phyloP scores from a whole-genome alignment of 2,797 vertebrate genomes.

The Pterois miles region DNA sequence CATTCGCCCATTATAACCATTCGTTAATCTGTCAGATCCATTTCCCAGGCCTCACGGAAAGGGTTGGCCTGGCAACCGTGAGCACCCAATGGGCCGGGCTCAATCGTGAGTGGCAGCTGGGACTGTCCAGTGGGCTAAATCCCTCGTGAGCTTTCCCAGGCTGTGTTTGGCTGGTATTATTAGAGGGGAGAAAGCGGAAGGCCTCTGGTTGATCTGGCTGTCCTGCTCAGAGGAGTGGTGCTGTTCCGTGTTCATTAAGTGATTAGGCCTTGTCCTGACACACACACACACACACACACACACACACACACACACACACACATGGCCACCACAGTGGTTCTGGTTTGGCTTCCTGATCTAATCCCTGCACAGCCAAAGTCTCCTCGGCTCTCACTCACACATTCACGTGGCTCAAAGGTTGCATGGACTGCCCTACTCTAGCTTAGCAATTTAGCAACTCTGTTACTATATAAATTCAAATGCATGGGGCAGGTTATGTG shows the following conservation, averaged over 20 bases:
- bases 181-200: conserved; percentile 72
- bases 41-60: conserved; percentile 60
- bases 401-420: conserved; percentile 71
- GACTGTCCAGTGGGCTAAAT: conserved; percentile 62
- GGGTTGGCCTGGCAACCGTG: conserved; percentile 61
- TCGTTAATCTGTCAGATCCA: conserved; percentile 72
- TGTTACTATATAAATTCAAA: background rate
- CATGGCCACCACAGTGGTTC: conserved; percentile 58
- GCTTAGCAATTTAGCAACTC: conserved; percentile 36
- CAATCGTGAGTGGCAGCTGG: conserved; percentile 52
- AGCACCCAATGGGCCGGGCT: conserved; percentile 49
- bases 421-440: background rate
- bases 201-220: conserved; percentile 72
- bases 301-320: conserved; percentile 50
- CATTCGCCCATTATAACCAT: conserved; percentile 65
- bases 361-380: conserved; percentile 73
- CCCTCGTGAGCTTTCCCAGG: conserved; percentile 52
- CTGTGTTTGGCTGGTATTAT: conserved; percentile 75
- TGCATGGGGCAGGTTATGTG: background rate
- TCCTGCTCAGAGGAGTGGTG: conserved; percentile 69
- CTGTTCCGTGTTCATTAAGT: conserved; percentile 83
- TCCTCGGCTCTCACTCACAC: conserved; percentile 53
- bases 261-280: conserved; percentile 77
- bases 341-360: conserved; percentile 76
- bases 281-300: conserved; percentile 45